Evolutionary conservation across 1,140 invertebrate species (phyloP), one percentile per base, ranked within the genome.

Genomic region (Drosophila punjabiensis): DNA sequence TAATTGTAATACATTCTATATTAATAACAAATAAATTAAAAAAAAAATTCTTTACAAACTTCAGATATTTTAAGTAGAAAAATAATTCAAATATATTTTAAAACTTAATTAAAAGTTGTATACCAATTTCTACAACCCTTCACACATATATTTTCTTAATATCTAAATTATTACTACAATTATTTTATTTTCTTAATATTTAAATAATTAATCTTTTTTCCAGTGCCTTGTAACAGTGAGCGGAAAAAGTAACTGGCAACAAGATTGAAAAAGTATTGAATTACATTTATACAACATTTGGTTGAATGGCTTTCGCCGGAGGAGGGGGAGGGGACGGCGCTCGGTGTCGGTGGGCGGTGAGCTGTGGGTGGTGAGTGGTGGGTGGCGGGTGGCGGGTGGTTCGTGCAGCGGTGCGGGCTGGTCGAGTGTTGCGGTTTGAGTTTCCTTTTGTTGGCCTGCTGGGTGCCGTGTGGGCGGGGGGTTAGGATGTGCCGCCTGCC

Each of bases 241-340:
- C 43, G 45, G 53, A 4, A 71, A 71, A 59, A 71, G 68, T 71
- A 71, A 71, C 64, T 56, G 76, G 63, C 75, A 79, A 76, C 75
- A 61, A 89, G 75, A 89, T 82, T 89, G 85, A 76, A 89, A 88
- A 85, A 89, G 85, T 89, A 89, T 89, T 89, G 85, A 89, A 89
- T 89, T 89, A 89, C 85, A 90, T 89, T 89, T 85, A 89, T 81
- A 89, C 85, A 89, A 88, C 85, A 89, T 88, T 88, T 81, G 85
- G 78, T 88, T 88, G 85, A 88, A 89, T 89, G 81, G 81, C 84
- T 81, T 78, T 80, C 75, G 80, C 43, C 55, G 58, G n/a, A 16
- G 52, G 11, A 24, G 45, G 62, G 33, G 48, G 52, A 6, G 24
- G 45, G 62, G 33, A 48, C 24, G 56, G 37, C 24, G 24, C 45